Percentiles rank a stretch among this genome's conserved stretches.
phyloP scores from a whole-genome alignment of 1,140 invertebrate species.

The Drosophila azteca region DNA sequence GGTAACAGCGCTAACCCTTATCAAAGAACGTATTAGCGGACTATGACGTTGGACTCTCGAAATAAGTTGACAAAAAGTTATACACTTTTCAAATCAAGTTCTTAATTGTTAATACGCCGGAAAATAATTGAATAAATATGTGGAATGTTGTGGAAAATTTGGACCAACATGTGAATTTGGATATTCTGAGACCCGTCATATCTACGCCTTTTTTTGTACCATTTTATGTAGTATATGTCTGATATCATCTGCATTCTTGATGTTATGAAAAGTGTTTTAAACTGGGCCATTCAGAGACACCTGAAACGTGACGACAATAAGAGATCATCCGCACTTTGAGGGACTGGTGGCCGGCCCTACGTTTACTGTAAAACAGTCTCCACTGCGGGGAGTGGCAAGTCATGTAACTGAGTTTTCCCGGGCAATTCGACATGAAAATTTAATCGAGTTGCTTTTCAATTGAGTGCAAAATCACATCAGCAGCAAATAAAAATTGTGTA shows the following conservation, averaged over 20 bases:
- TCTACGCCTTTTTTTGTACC: too few relatives aligned
- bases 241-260: not conserved
- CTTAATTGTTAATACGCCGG: not conserved
- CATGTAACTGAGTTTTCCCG: constrained; percentile 56
- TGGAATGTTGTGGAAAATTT: too few relatives aligned
- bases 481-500: constrained; percentile 61
- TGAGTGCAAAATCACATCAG: constrained; percentile 81
- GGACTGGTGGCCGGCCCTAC: not conserved
- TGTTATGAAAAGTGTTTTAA: too few relatives aligned
- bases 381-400: constrained; percentile 48
- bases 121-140: not conserved
- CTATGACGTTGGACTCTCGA: constrained; percentile 23
- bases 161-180: too few relatives aligned
- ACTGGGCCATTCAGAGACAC: not conserved
- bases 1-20: constrained; percentile 48
- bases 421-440: constrained; percentile 72
- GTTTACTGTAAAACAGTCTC: constrained; percentile 30
- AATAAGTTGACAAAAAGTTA: constrained; percentile 14
- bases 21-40: constrained; percentile 37
- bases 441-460: constrained; percentile 78
- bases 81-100: constrained; percentile 14
- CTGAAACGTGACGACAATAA: constrained; percentile 22
- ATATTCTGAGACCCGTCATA: too few relatives aligned
- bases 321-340: constrained; percentile 35
- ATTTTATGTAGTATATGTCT: not conserved